Percentiles rank a stretch among this genome's conserved stretches.
These are phyloP conservation scores for Mallotus villosus DNA, from an alignment of 2,797 vertebrate genomes.

Conservation along the genomic window DNA sequence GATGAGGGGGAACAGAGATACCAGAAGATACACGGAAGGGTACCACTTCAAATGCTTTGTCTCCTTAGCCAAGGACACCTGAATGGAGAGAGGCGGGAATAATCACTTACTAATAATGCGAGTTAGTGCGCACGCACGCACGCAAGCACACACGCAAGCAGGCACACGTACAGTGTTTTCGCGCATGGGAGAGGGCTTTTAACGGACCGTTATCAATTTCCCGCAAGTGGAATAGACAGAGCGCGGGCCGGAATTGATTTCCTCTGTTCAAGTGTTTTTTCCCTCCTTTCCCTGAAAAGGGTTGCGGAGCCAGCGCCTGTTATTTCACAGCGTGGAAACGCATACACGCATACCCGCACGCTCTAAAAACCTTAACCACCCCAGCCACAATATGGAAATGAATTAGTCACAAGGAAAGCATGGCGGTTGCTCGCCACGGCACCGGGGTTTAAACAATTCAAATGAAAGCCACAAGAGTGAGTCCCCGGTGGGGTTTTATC, in stretches of 20 bases:
- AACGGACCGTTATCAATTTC: constrained; percentile 74
- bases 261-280: constrained; percentile 50
- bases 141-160: constrained; percentile 4
- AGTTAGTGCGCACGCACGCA: background rate
- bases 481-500: constrained; percentile 54
- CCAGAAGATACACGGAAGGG: constrained; percentile 82
- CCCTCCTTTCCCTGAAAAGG: constrained; percentile 29
- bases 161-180: constrained; percentile 13
- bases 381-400: constrained; percentile 65
- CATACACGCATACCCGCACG: constrained; percentile 19
- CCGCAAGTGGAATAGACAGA: constrained; percentile 69
- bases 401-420: constrained; percentile 74
- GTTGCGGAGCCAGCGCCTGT: constrained; percentile 53
- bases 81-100: constrained; percentile 33
- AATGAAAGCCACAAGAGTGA: constrained; percentile 57
- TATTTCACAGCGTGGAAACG: background rate
- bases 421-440: constrained; percentile 59
- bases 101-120: constrained; percentile 12
- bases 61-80: constrained; percentile 78
- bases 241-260: constrained; percentile 69
- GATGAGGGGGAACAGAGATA: constrained; percentile 78
- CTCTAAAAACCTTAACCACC: background rate
- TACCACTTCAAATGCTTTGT: constrained; percentile 79
- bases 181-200: constrained; percentile 65
- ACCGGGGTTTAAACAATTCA: constrained; percentile 68